These are phyloP conservation scores for Macaca mulatta DNA, from an alignment of 2,113 vertebrate genomes.

Conservation along the genomic window DNA sequence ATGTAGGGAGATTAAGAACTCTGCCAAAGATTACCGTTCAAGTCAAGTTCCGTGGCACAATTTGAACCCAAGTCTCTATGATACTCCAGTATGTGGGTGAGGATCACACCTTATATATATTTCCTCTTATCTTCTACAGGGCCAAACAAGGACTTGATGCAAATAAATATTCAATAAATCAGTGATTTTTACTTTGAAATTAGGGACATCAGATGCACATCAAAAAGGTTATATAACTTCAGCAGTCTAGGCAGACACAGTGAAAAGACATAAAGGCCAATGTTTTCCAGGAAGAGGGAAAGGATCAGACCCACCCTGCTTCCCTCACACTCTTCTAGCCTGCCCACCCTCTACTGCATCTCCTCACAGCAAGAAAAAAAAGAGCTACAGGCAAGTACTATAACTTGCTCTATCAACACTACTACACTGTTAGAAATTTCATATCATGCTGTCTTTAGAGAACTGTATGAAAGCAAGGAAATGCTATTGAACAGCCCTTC, in stretches of 20 bases:
- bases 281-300: neutral
- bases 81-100: neutral
- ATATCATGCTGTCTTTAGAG: neutral
- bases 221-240: neutral
- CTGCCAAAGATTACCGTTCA: neutral
- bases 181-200: conserved; percentile 23
- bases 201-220: neutral
- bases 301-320: neutral
- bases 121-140: neutral
- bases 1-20: neutral
- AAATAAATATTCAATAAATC: neutral
- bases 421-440: neutral
- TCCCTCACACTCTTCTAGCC: neutral
- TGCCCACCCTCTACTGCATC: neutral
- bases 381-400: neutral
- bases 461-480: neutral
- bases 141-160: neutral
- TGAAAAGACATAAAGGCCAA: neutral
- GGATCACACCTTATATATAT: neutral
- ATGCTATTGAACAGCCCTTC: neutral
- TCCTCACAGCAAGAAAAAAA: neutral
- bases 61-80: conserved; percentile 42
- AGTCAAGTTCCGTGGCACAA: conserved; percentile 4
- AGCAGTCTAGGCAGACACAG: neutral
- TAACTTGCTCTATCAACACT: neutral